phyloP scores from a whole-genome alignment of 2,888 invertebrate genomes.

The Perdita meconis region DNA sequence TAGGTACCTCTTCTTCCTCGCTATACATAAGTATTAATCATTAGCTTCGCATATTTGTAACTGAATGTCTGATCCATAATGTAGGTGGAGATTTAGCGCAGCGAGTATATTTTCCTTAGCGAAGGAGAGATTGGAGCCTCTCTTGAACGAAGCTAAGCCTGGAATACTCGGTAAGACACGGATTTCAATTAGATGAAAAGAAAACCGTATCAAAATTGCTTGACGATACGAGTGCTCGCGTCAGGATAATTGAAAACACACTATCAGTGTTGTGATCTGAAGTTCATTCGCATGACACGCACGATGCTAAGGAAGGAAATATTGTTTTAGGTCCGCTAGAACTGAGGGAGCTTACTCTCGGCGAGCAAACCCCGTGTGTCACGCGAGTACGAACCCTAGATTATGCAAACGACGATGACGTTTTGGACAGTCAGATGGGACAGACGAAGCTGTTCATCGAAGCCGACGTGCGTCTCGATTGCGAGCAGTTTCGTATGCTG shows the following conservation, averaged over 20 bases:
- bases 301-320: background rate
- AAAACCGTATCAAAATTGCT: background rate
- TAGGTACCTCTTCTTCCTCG: too few relatives aligned
- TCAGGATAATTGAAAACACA: background rate
- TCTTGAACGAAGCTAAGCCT: slow-evolving; percentile 85
- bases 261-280: background rate
- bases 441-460: slow-evolving; percentile 83
- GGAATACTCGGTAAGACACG: slow-evolving; percentile 84
- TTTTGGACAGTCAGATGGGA: slow-evolving; percentile 66
- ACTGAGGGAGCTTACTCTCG: slow-evolving; percentile 84
- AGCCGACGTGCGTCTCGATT: slow-evolving; percentile 84
- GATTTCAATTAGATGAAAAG: background rate
- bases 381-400: slow-evolving; percentile 80
- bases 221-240: background rate
- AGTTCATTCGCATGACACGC: background rate
- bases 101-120: slow-evolving; percentile 84
- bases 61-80: slow-evolving; percentile 22
- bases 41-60: background rate
- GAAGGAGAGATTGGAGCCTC: slow-evolving; percentile 85
- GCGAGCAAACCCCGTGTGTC: slow-evolving; percentile 81
- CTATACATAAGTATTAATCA: too few relatives aligned
- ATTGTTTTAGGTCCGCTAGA: slow-evolving; percentile 83
- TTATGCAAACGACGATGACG: slow-evolving; percentile 74
- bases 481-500: slow-evolving; percentile 85
- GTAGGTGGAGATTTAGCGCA: slow-evolving; percentile 83